Percentiles rank a stretch among this genome's conserved stretches.
phyloP scores from a whole-genome alignment of 1,140 invertebrate species.

The Heliconius congener region DNA sequence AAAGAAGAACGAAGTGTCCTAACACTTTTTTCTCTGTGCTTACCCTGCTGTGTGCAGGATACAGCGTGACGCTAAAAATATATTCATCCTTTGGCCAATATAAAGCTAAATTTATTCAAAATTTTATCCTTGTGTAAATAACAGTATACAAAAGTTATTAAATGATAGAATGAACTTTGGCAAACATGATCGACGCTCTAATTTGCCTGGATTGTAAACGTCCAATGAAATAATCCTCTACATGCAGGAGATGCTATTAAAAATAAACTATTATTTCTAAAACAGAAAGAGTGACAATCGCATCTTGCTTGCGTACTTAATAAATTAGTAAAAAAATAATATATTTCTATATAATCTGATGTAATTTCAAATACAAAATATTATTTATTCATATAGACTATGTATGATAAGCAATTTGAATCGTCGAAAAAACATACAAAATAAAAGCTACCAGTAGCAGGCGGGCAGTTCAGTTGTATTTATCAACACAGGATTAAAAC shows the following conservation, averaged over 20 bases:
- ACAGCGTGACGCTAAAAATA: not conserved
- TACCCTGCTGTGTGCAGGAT: too few relatives aligned
- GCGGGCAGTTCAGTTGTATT: too few relatives aligned
- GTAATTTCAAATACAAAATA: too few relatives aligned
- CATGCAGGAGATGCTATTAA: not conserved
- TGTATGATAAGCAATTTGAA: too few relatives aligned
- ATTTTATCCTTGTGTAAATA: constrained; percentile 42
- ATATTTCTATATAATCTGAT: too few relatives aligned
- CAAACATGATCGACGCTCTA: constrained; percentile 42
- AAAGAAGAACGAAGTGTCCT: too few relatives aligned
- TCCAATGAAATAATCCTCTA: not conserved
- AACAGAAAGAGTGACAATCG: not conserved
- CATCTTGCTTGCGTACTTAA: not conserved
- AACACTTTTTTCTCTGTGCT: too few relatives aligned
- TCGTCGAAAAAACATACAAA: too few relatives aligned
- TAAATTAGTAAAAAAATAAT: too few relatives aligned
- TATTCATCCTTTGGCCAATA: constrained; percentile 48
- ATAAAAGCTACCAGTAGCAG: too few relatives aligned
- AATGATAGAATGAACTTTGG: constrained; percentile 25
- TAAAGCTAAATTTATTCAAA: constrained; percentile 43
- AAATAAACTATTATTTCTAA: not conserved
- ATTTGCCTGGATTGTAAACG: constrained; percentile 37
- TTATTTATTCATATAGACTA: too few relatives aligned
- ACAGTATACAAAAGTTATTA: constrained; percentile 49
- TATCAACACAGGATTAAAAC: too few relatives aligned